Evolutionary conservation across 2,888 invertebrate species (phyloP).

Genomic region (Drosophila lacicola): DNA sequence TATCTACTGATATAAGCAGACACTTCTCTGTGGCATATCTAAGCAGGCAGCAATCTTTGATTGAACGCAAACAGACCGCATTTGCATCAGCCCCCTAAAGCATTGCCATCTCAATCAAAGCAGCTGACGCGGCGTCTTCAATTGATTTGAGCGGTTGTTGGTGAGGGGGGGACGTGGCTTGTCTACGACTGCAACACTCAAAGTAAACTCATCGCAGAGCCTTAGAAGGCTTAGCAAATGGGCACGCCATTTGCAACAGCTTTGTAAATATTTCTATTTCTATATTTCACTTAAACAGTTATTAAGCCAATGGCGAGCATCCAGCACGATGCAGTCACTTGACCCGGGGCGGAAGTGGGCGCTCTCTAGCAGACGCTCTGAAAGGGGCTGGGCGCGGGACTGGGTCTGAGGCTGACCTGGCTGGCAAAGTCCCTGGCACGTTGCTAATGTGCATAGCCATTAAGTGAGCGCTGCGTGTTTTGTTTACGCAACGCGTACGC

Average conservation of each 20-base stretch:
- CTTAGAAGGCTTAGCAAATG: conserved; percentile 35
- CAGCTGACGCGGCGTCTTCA: conserved; percentile 35
- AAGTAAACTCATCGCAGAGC: conserved; percentile 49
- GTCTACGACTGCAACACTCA: conserved; percentile 28
- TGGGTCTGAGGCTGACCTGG: conserved; percentile 15
- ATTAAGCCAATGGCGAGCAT: conserved; percentile 66
- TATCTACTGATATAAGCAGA: not conserved
- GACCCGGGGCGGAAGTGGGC: conserved; percentile 24
- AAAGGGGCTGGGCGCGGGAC: conserved; percentile 15
- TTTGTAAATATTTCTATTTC: conserved; percentile 75
- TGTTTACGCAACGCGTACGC: conserved; percentile 72
- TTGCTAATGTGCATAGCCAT: conserved; percentile 79
- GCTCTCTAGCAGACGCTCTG: not conserved
- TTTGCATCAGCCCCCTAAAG: conserved; percentile 14
- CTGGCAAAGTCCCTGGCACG: conserved; percentile 59
- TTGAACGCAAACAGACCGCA: conserved; percentile 55
- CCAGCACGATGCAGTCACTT: conserved; percentile 39
- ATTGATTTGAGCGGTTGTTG: conserved; percentile 12
- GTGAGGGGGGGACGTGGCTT: not conserved
- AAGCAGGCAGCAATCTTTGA: conserved; percentile 50
- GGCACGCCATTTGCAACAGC: conserved; percentile 51
- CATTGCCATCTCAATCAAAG: conserved; percentile 25
- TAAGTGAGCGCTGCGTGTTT: conserved; percentile 78
- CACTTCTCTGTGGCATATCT: conserved; percentile 18
- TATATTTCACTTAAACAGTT: conserved; percentile 66